Evolutionary conservation across 2,113 vertebrate species (phyloP), one percentile per base, ranked within the genome.

Genomic region (Chlorocebus sabaeus): DNA sequence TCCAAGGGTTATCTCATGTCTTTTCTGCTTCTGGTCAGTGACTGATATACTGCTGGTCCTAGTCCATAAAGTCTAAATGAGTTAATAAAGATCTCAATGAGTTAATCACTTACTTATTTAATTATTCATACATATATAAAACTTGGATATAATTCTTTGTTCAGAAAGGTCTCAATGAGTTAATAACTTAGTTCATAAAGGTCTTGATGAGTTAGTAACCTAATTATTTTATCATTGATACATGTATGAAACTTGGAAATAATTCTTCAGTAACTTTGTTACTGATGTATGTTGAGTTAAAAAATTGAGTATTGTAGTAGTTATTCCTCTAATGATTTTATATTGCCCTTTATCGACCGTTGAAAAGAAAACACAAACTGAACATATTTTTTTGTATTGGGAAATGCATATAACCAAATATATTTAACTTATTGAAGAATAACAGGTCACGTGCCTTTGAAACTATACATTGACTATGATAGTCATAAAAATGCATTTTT

Each of bases 341-440:
- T 90, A 59, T 61, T 85, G 43, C 6, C 3, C 11, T 61, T 73
- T 38, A 55, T 30, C 79, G 27, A 81, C 18, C 20, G 0, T 30
- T 95, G 52, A 95, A 90, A 89, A 88, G 64, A 70, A 95, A 96
- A 84, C 25, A 27, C 23, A 90, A 75, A 72, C 35, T 48, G 64
- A 68, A 81, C 6, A 73, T 7, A 67, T 76, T 76, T 50, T 68
- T 84, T 87, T 85, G 5, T 82, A 48, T 38, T 95, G 2, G 38
- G 32, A 96, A 89, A 72, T 94, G 3, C 3, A 76, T 30, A 40
- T 68, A 92, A 92, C 6, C 18, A 97, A 95, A 68, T n/a, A 78
- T 52, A 32, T 89, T 95, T 76, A 59, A 72, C 16, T 72, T 89
- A 73, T 20, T 85, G 52, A 94, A 91, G 17, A 57, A 59, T 43